Conservation (phyloP, 2,797 vertebrate genomes). For the Pachyuromys duprasi region DNA sequence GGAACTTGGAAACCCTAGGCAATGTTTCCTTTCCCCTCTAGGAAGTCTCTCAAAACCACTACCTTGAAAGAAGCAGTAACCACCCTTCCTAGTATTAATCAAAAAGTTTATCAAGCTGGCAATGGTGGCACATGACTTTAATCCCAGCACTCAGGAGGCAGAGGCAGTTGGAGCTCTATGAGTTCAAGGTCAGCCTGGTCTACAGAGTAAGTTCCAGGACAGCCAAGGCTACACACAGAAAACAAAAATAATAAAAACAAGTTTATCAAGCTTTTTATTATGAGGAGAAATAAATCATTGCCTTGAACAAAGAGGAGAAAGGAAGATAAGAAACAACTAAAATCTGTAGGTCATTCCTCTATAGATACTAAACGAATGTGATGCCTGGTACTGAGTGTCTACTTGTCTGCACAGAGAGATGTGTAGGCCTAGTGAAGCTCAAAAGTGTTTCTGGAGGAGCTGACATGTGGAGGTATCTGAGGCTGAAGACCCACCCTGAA, state of each 20-base stretch:
- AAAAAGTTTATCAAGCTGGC: not conserved
- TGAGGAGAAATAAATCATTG: not conserved
- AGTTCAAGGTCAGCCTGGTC: too few species aligned
- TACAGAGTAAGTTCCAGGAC: too few species aligned
- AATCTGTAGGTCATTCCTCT: not conserved
- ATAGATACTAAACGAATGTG: too few species aligned
- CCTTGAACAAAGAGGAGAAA: not conserved
- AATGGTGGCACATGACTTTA: not conserved
- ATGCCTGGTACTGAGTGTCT: not conserved
- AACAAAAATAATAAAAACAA: too few species aligned
- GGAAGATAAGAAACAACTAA: slow-evolving; percentile 30
- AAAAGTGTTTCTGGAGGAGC: not conserved
- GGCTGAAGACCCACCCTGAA: not conserved
- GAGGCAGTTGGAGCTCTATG: too few species aligned
- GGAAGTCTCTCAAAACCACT: not conserved
- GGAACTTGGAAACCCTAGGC: not conserved
- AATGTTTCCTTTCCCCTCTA: slow-evolving; percentile 17
- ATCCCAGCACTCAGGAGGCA: not conserved
- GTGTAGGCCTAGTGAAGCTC: not conserved
- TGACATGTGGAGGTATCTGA: not conserved
- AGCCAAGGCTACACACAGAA: too few species aligned
- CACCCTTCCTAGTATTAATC: not conserved
- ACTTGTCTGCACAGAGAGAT: not conserved
- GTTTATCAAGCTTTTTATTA: not conserved
- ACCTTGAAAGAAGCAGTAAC: not conserved